Conservation (phyloP, 2,797 vertebrate species). For the Megaceryle alcyon region DNA sequence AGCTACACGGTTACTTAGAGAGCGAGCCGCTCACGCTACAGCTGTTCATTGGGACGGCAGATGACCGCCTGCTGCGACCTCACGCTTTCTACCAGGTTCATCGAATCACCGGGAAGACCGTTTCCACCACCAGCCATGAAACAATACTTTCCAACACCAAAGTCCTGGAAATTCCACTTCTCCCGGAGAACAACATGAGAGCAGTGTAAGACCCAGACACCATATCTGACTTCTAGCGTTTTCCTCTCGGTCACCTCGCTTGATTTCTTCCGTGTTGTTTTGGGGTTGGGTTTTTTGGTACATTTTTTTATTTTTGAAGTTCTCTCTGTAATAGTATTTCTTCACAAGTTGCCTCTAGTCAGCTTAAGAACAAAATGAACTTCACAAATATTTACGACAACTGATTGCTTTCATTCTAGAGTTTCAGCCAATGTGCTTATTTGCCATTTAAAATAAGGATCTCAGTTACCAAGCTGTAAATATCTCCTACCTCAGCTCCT, state of each 20-base stretch:
- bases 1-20: slow-evolving; percentile 98
- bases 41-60: slow-evolving; percentile 99
- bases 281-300: neutral
- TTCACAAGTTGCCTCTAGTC: neutral
- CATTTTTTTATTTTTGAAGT: neutral
- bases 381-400: slow-evolving; percentile 29
- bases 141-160: slow-evolving; percentile 97
- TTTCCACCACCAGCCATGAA: slow-evolving; percentile 97
- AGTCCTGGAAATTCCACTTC: slow-evolving; percentile 91
- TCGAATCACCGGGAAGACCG: slow-evolving; percentile 98
- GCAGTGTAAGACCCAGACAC: slow-evolving; percentile 88
- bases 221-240: neutral
- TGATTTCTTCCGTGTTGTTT: neutral
- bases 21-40: slow-evolving; percentile 96
- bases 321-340: neutral
- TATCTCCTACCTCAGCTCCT: slow-evolving; percentile 65
- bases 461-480: slow-evolving; percentile 67
- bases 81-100: slow-evolving; percentile 99
- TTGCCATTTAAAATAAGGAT: slow-evolving; percentile 71
- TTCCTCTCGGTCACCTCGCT: neutral
- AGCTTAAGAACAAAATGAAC: slow-evolving; percentile 29
- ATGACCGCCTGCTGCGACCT: slow-evolving; percentile 97
- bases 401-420: slow-evolving; percentile 58
- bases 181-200: slow-evolving; percentile 97
- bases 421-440: slow-evolving; percentile 51